Evolutionary conservation across 53 echinoderm and acorn worm genomes (phyloP).

Genomic region (Zoroaster sp.): DNA sequence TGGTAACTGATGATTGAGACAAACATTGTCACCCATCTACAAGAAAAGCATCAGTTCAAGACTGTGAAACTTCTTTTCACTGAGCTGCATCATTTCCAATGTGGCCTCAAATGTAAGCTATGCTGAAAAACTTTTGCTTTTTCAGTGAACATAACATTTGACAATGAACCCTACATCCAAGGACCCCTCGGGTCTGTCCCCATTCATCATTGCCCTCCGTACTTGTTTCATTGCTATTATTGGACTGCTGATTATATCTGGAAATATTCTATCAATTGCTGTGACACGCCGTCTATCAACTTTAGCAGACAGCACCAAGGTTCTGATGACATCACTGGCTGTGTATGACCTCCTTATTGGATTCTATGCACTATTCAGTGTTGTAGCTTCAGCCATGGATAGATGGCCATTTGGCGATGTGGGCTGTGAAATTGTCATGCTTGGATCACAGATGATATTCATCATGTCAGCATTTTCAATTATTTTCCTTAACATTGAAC

Average conservation of each 20-base stretch:
- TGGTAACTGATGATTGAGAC: no score
- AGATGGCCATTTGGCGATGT: background rate
- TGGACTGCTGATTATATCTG: background rate
- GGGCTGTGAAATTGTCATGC: background rate
- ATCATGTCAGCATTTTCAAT: background rate
- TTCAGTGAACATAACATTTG: no score
- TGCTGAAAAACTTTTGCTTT: no score
- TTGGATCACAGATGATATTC: no score
- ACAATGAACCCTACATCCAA: background rate
- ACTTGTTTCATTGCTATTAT: constrained; percentile 18
- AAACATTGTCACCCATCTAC: no score
- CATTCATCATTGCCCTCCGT: constrained; percentile 4
- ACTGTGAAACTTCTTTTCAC: no score
- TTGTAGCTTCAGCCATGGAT: background rate
- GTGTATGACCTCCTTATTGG: constrained; percentile 5
- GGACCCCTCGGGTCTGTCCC: background rate
- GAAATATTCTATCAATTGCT: constrained; percentile 7
- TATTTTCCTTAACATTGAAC: background rate
- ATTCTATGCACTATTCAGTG: background rate
- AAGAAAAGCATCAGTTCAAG: no score
- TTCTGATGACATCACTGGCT: constrained; percentile 32
- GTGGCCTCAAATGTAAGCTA: no score
- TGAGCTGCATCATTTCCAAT: no score
- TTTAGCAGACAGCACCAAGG: constrained; percentile 22
- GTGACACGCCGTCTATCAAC: constrained; percentile 3